Conservation (phyloP, 2,797 vertebrate genomes). For the Acanthurus lineatus region DNA sequence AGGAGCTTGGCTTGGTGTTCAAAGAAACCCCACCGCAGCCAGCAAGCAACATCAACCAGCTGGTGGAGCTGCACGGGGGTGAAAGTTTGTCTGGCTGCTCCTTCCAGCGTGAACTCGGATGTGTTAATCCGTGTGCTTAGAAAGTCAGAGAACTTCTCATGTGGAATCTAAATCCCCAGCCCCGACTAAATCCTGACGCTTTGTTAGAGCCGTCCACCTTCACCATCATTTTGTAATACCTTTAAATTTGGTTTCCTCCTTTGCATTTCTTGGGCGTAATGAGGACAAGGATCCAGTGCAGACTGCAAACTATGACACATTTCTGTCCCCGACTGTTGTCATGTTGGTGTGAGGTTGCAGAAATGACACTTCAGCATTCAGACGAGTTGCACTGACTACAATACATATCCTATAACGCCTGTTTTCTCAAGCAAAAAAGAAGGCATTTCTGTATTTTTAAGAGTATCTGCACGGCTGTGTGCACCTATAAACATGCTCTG, state of each 20-base stretch:
- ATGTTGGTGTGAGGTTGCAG: background rate
- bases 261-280: background rate
- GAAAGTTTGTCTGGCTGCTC: slow-evolving; percentile 53
- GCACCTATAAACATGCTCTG: no score
- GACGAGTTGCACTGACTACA: background rate
- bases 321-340: background rate
- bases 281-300: background rate
- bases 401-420: no score
- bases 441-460: background rate
- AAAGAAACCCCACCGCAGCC: slow-evolving; percentile 51
- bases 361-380: background rate
- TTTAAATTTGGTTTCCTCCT: slow-evolving; percentile 14
- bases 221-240: background rate
- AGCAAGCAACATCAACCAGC: slow-evolving; percentile 45
- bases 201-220: slow-evolving; percentile 37
- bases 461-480: no score
- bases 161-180: slow-evolving; percentile 44
- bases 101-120: slow-evolving; percentile 44
- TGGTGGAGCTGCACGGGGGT: slow-evolving; percentile 40
- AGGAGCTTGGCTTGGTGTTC: slow-evolving; percentile 44
- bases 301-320: background rate
- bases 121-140: slow-evolving; percentile 57
- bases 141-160: slow-evolving; percentile 54
- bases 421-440: no score
- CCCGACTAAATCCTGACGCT: slow-evolving; percentile 41